Conservation (phyloP, 2,888 invertebrate species). For the Megastigmus dorsalis region DNA sequence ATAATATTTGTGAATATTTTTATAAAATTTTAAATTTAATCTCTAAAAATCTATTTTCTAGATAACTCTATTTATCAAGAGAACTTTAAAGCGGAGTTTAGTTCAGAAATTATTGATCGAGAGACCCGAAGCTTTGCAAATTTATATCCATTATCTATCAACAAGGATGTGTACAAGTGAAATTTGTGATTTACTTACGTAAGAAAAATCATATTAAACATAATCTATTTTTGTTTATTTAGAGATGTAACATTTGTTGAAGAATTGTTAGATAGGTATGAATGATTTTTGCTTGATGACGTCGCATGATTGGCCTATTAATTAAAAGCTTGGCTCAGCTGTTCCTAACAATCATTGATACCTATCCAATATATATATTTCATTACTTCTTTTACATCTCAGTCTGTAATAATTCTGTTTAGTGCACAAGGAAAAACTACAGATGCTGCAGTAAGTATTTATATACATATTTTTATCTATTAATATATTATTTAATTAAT, state of each 20-base stretch:
- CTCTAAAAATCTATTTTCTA: conserved; percentile 64
- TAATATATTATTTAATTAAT: conserved; percentile 52
- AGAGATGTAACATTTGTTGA: too few species aligned
- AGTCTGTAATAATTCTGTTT: conserved; percentile 66
- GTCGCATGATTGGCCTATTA: too few species aligned
- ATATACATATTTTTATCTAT: neutral
- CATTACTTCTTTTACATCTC: conserved; percentile 16
- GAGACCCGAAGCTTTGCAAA: conserved; percentile 83
- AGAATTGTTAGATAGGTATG: too few species aligned
- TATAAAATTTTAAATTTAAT: conserved; percentile 3
- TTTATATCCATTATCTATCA: conserved; percentile 85
- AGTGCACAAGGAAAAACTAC: conserved; percentile 82
- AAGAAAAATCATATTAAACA: conserved; percentile 70
- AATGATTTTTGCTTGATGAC: too few species aligned
- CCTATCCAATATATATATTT: conserved; percentile 17
- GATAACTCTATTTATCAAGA: conserved; percentile 85
- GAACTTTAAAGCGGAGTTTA: conserved; percentile 82
- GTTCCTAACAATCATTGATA: too few species aligned
- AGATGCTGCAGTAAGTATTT: conserved; percentile 80
- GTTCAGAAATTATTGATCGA: conserved; percentile 82
- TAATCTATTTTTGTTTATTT: too few species aligned
- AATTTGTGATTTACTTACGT: conserved; percentile 85
- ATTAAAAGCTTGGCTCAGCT: too few species aligned
- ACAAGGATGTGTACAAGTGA: conserved; percentile 81
- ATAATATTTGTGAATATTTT: neutral